phyloP scores from a whole-genome alignment of 2,888 invertebrate genomes.

The Callosobruchus maculatus region DNA sequence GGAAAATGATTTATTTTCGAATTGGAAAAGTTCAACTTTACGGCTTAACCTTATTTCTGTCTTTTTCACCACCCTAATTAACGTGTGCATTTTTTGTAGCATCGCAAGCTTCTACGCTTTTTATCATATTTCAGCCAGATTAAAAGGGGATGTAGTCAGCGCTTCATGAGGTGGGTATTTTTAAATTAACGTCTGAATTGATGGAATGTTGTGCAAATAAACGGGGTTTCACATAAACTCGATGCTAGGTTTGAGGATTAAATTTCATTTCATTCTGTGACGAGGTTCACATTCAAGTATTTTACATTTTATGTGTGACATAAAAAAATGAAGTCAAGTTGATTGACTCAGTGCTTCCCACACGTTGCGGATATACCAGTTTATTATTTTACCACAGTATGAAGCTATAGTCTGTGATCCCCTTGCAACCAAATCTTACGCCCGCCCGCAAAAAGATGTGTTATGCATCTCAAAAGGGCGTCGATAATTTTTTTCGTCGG shows the following conservation, averaged over 20 bases:
- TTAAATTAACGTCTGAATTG: background rate
- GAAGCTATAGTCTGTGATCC: too few species aligned
- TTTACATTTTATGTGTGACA: too few species aligned
- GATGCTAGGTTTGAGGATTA: background rate
- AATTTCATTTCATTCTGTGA: too few species aligned
- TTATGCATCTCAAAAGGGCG: too few species aligned
- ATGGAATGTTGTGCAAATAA: background rate
- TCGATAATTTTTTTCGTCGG: too few species aligned
- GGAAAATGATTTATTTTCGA: background rate
- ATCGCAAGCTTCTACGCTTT: background rate
- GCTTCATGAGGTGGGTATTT: background rate
- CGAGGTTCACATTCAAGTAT: too few species aligned
- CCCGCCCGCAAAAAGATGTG: too few species aligned
- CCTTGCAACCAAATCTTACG: too few species aligned
- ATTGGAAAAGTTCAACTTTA: background rate
- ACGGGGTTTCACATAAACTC: background rate
- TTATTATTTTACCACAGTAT: too few species aligned
- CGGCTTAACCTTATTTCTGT: background rate
- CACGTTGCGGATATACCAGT: too few species aligned
- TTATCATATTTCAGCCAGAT: background rate
- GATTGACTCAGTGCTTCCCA: too few species aligned
- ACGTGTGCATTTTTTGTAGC: background rate
- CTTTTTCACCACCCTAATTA: background rate
- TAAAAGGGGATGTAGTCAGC: background rate
- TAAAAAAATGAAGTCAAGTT: too few species aligned